These are phyloP conservation scores for Hormaphis cornu DNA, from an alignment of 1,140 invertebrate species.

Conservation along the genomic window DNA sequence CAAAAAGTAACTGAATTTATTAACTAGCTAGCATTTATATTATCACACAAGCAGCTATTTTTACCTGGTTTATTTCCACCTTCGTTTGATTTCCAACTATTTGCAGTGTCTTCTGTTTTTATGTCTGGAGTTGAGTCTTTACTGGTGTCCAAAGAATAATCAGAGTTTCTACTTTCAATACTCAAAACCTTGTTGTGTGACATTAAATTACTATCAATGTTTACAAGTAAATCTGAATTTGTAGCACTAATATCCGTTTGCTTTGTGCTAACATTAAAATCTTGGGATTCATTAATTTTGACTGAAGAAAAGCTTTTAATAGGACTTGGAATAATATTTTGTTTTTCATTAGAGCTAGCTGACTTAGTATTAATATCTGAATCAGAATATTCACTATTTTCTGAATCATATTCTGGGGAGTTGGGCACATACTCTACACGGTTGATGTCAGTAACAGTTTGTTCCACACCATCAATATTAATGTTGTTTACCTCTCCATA, in stretches of 20 bases:
- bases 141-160: neutral
- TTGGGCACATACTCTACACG: neutral
- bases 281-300: neutral
- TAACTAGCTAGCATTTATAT: too few relatives aligned
- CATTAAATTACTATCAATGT: neutral
- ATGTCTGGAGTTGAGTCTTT: neutral
- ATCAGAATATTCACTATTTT: neutral
- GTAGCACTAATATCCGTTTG: neutral
- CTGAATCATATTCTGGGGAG: conserved; percentile 3
- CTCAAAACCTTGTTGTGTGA: neutral
- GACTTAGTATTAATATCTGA: neutral
- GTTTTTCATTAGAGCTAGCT: neutral
- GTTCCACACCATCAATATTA: neutral
- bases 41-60: too few relatives aligned
- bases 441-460: neutral
- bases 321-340: neutral
- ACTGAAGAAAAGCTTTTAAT: neutral
- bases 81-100: neutral
- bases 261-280: neutral
- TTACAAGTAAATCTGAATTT: neutral
- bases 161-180: neutral
- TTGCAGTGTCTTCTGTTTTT: neutral
- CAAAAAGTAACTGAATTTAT: too few relatives aligned
- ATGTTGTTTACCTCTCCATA: too few relatives aligned
- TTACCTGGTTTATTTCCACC: neutral